A percentile compares a stretch with the other conserved stretches of the same genome.
phyloP scores from a whole-genome alignment of 2,113 vertebrate species.

The Glaucomys volans region DNA sequence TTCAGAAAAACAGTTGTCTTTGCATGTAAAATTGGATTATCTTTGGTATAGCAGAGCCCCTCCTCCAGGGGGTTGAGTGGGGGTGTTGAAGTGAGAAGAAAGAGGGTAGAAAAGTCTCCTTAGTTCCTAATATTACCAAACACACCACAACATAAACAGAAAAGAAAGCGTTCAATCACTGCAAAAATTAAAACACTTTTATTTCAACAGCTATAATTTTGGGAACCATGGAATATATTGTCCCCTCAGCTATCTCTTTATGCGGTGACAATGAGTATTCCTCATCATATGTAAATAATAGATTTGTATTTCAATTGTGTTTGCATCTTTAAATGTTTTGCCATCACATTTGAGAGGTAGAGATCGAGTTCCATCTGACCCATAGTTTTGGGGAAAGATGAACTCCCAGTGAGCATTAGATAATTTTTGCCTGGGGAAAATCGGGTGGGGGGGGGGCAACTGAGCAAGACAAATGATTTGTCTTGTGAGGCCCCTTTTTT shows the following conservation, averaged over 20 bases:
- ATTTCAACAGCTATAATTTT: neutral
- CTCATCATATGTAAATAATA: conserved; percentile 48
- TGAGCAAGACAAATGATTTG: neutral
- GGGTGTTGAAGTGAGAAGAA: neutral
- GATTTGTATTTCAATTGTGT: conserved; percentile 28
- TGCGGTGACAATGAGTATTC: neutral
- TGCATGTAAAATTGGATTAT: conserved; percentile 72
- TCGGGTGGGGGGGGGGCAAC: neutral
- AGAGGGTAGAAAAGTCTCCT: neutral
- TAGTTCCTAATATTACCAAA: neutral
- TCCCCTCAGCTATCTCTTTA: neutral
- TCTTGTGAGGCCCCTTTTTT: neutral
- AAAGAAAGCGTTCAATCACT: neutral
- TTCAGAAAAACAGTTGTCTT: conserved; percentile 61
- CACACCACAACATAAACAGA: neutral
- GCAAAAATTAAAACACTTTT: neutral
- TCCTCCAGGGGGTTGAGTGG: conserved; percentile 1
- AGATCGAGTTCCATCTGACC: neutral
- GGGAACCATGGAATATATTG: neutral
- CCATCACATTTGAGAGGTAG: conserved; percentile 48
- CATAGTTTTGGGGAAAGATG: neutral
- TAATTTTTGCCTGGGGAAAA: neutral
- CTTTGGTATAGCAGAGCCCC: conserved; percentile 69
- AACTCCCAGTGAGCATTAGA: neutral
- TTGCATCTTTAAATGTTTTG: conserved; percentile 61